Evolutionary conservation across 2,888 invertebrate species (phyloP), one percentile per base, ranked within the genome.

Genomic region (Norana najaformis): DNA sequence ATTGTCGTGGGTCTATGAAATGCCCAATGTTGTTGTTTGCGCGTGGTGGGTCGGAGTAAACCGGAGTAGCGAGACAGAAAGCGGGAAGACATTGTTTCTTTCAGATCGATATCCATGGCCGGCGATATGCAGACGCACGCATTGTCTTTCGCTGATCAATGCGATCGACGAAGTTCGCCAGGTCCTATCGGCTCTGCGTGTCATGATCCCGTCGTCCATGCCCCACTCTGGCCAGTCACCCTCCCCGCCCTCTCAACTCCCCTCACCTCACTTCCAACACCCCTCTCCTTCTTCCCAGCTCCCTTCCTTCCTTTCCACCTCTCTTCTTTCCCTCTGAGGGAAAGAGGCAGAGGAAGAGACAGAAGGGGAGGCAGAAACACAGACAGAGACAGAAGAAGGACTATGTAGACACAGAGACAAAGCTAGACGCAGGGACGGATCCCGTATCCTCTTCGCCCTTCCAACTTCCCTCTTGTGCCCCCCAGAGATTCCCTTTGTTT

Each of bases 81-180:
- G 69, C n/a, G 69, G 69, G 69, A 69, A 69, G 69, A 69, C 69
- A 69, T 69, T 69, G 69, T 69, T n/a, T 69, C 69, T n/a, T n/a
- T 69, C 69, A n/a, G 69, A 69, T 69, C 69, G 69, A 69, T 69
- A 69, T 69, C 69, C 16, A n/a, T n/a, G n/a, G 69, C 69, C 69
- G 0, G 69, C 69, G 69, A 69, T 69, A 69, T 69, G 69, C 69
- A n/a, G 30, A 69, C 69, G 69, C 30, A 13, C 11, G 30, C 69
- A n/a, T 69, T 69, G 69, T 69, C 69, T 69, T 69, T 8, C 13
- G 8, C 30, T n/a, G n/a, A 69, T 69, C 69, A 69, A 69, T 69
- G 69, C 69, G n/a, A 69, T 82, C 53, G 37, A 69, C 89, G 14
- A 69, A 47, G 36, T 89, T 37, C 37, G n/a, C 34, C 38, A 37